phyloP scores from a whole-genome alignment of 2,888 invertebrate genomes.

The Campaea margaritaria region DNA sequence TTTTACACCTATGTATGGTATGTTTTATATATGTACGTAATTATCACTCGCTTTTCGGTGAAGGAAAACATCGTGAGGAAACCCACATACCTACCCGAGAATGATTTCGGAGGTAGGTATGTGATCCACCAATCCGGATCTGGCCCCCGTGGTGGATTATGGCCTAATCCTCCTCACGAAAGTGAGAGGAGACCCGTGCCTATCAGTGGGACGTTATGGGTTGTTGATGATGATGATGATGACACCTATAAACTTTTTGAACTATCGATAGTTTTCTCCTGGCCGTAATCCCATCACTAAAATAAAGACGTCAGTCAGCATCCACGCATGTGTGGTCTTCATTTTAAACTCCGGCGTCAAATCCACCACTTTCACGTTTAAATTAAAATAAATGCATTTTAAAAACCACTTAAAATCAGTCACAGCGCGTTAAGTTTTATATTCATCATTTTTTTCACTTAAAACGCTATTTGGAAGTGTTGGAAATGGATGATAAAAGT shows the following conservation, averaged over 20 bases:
- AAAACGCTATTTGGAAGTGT: slow-evolving; percentile 32
- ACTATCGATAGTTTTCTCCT: slow-evolving; percentile 21
- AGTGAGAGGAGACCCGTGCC: too few relatives aligned
- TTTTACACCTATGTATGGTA: too few relatives aligned
- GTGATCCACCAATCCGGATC: too few relatives aligned
- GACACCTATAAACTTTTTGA: background rate
- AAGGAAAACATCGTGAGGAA: too few relatives aligned
- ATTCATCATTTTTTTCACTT: slow-evolving; percentile 36
- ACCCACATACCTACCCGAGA: too few relatives aligned
- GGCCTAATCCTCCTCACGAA: too few relatives aligned
- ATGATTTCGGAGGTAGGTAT: too few relatives aligned
- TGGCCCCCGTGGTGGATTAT: too few relatives aligned
- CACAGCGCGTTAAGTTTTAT: slow-evolving; percentile 36
- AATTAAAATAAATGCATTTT: slow-evolving; percentile 39
- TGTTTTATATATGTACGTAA: too few relatives aligned
- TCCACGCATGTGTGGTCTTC: slow-evolving; percentile 47
- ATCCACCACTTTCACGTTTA: slow-evolving; percentile 41
- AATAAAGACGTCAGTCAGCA: slow-evolving; percentile 39
- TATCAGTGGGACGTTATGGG: too few relatives aligned
- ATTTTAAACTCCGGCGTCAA: slow-evolving; percentile 35
- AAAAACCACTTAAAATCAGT: slow-evolving; percentile 33
- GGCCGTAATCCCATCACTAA: slow-evolving; percentile 28
- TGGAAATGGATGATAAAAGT: slow-evolving; percentile 33
- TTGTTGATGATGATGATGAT: too few relatives aligned
- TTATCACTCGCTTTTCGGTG: too few relatives aligned